A percentile compares a stretch with the other conserved stretches of the same genome.
These are phyloP conservation scores for Tursiops truncatus DNA, from an alignment of 2,113 vertebrate genomes.

Conservation along the genomic window DNA sequence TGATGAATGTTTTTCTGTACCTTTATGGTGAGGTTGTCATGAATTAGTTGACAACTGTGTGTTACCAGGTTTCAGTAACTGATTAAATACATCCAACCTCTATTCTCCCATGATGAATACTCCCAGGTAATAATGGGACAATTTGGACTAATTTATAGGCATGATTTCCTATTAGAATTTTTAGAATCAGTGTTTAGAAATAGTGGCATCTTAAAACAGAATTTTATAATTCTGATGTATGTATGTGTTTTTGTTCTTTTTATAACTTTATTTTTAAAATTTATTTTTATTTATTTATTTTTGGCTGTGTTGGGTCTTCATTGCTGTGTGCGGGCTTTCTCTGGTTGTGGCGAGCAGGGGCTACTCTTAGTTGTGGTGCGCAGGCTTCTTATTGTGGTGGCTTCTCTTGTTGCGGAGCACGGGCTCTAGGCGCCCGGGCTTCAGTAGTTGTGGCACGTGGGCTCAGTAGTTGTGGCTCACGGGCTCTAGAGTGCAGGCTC, in stretches of 20 bases:
- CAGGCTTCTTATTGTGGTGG: too few relatives aligned
- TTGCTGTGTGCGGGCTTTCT: too few relatives aligned
- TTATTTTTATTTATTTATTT: too few relatives aligned
- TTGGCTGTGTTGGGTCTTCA: too few relatives aligned
- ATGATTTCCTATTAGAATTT: background rate
- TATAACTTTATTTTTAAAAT: background rate
- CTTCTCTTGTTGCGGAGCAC: too few relatives aligned
- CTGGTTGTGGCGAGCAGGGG: too few relatives aligned
- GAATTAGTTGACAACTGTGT: background rate
- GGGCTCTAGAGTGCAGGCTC: too few relatives aligned
- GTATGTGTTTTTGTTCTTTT: background rate
- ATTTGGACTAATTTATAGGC: background rate
- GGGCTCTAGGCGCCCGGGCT: too few relatives aligned
- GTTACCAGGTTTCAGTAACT: conserved; percentile 18
- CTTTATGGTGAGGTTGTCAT: background rate
- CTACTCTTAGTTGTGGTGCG: too few relatives aligned
- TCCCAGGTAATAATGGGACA: background rate
- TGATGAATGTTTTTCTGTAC: background rate
- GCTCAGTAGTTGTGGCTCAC: too few relatives aligned
- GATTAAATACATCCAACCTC: background rate
- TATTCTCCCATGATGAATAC: background rate
- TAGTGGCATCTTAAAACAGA: conserved; percentile 8
- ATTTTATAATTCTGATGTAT: background rate
- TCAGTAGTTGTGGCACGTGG: too few relatives aligned
- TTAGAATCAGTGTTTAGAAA: background rate